Conservation (phyloP, 2,888 invertebrate genomes). For the Andrena praecox region DNA sequence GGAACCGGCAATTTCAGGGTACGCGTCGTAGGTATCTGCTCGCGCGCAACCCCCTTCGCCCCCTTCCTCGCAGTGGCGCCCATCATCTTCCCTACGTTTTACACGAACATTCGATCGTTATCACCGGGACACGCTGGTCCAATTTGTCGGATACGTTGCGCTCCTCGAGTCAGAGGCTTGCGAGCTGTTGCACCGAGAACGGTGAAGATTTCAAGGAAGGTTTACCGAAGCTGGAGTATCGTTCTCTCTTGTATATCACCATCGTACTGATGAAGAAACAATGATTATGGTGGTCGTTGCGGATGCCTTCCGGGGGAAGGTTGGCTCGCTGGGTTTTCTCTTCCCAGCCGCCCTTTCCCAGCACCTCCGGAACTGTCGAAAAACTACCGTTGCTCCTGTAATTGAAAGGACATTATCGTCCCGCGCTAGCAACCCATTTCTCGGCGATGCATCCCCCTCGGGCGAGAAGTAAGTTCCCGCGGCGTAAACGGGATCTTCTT, state of each 20-base stretch:
- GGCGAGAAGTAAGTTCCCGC: neutral
- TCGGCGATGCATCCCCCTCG: neutral
- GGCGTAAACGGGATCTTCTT: conserved; percentile 3
- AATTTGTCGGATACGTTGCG: neutral
- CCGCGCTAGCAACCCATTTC: conserved; percentile 40
- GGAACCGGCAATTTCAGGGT: conserved; percentile 26
- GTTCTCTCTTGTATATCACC: too few species aligned
- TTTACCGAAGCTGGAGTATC: too few species aligned
- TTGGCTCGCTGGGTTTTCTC: too few species aligned
- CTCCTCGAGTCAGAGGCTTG: neutral
- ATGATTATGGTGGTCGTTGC: too few species aligned
- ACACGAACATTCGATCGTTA: conserved; percentile 5
- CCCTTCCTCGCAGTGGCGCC: neutral
- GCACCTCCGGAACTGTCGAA: conserved; percentile 24
- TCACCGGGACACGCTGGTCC: neutral
- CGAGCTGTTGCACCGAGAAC: neutral
- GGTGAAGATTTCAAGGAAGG: too few species aligned
- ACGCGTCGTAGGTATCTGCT: neutral
- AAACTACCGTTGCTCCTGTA: conserved; percentile 51
- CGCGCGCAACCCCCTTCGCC: neutral
- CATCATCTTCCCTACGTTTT: neutral
- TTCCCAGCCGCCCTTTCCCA: neutral
- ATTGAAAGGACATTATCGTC: conserved; percentile 55
- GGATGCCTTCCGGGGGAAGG: too few species aligned
- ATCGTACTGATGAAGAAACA: too few species aligned